Evolutionary conservation across 2,888 invertebrate genomes (phyloP), one percentile per base, ranked within the genome.

Genomic region (Himalopsyche japonica): DNA sequence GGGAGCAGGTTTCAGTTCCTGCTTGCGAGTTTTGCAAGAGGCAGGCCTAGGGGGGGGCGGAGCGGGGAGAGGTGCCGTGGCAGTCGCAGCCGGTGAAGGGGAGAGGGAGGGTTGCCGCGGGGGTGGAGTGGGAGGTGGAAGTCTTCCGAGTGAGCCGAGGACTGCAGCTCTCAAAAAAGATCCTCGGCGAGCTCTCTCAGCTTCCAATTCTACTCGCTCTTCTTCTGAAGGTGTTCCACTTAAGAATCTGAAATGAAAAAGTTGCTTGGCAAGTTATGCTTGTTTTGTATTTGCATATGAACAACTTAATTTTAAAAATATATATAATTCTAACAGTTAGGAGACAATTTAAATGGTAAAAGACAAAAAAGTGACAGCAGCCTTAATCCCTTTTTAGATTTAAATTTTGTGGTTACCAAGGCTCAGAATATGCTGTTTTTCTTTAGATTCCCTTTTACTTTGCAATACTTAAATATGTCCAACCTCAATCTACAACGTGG

Each of bases 71-170:
- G 85, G 82, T 48, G 83, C 81, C 47, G 81, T 81, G n/a, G 80
- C 76, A 18, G 82, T 88, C 32, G 88, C 86, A 3, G 89, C 88
- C 47, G 88, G 88, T 76, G 87, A 88, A 87, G 87, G 87, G 20
- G 83, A 85, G n/a, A 84, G 84, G 18, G 87, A 84, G 3, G 87
- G 86, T 20, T 85, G 84, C 43, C 84, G 85, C 6, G 85, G 82
- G 15, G 87, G 85, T 3, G 85, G 86, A 20, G 85, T 88, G 78
- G 89, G 87, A 47, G 89, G 89, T 79, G 90, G 88, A 79, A 90
- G 89, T 78, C 90, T 90, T 0, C 91, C 92, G 87, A 92, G 90
- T 77, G 92, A 92, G 88, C 92, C 92, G 87, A 92, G 90, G 89
- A 92, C 88, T 86, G 92, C 89, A 1, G 91, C 92, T 88, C 92